Conservation (phyloP, 2,888 invertebrate species). For the Busseola fusca region DNA sequence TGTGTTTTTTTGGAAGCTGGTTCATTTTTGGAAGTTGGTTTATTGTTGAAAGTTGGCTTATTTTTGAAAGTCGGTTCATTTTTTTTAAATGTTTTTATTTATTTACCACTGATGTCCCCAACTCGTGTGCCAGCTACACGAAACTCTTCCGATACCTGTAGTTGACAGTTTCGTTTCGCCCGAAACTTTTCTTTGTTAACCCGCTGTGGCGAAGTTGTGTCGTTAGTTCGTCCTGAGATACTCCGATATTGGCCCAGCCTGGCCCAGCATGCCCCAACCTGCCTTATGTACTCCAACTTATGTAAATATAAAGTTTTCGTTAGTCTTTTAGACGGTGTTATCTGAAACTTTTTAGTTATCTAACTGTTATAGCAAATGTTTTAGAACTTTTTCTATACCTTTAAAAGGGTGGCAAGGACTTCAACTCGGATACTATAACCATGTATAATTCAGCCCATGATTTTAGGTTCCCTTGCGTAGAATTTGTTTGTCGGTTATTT, state of each 20-base stretch:
- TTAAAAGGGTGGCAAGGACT: neutral
- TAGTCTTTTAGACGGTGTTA: constrained; percentile 23
- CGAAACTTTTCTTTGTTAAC: constrained; percentile 81
- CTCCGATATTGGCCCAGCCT: constrained; percentile 58
- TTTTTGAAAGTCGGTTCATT: no score
- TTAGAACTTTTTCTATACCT: neutral
- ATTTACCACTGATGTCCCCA: constrained; percentile 37
- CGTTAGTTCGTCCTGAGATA: constrained; percentile 70
- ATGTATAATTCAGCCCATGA: neutral
- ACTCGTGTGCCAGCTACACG: constrained; percentile 51
- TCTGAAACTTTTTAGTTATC: constrained; percentile 20
- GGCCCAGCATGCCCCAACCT: constrained; percentile 46
- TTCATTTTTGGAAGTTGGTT: no score
- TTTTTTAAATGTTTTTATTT: no score
- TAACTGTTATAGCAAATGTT: neutral
- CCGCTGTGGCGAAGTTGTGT: constrained; percentile 72
- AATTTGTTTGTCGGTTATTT: no score
- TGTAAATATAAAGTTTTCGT: constrained; percentile 42
- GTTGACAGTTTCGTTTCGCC: constrained; percentile 79
- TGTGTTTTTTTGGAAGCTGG: no score
- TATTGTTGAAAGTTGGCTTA: no score
- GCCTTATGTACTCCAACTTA: constrained; percentile 37
- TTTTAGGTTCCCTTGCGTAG: neutral
- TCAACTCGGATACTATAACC: neutral
- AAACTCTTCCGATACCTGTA: constrained; percentile 74